Percentiles rank a stretch among this genome's conserved stretches.
Evolutionary conservation across 2,888 invertebrate genomes (phyloP).

Genomic region (Beris chalybata): DNA sequence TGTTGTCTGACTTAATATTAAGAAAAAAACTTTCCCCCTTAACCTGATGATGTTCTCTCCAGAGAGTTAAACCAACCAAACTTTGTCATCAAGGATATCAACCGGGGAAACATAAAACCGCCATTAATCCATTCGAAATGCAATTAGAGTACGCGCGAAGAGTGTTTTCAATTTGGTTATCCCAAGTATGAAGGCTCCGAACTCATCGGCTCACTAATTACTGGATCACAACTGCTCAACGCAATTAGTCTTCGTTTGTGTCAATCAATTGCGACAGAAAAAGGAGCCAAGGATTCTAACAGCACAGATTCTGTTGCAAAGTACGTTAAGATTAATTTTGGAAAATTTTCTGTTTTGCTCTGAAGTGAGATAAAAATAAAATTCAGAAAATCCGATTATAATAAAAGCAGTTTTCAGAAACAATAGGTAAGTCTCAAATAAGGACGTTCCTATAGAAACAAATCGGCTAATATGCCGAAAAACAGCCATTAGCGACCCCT

Average conservation of each 20-base stretch:
- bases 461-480: slow-evolving; percentile 9
- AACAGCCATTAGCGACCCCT: slow-evolving; percentile 9
- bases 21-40: no score
- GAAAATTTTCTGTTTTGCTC: no score
- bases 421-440: no score
- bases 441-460: background rate
- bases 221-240: slow-evolving; percentile 22
- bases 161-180: slow-evolving; percentile 28
- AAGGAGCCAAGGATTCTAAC: slow-evolving; percentile 8
- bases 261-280: slow-evolving; percentile 25
- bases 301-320: no score
- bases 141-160: slow-evolving; percentile 27
- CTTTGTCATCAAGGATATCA: slow-evolving; percentile 28
- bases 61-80: background rate
- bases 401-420: no score
- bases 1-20: no score
- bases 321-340: no score
- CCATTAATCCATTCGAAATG: slow-evolving; percentile 33
- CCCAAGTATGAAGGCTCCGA: background rate
- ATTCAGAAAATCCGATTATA: no score
- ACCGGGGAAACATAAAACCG: slow-evolving; percentile 29
- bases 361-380: no score
- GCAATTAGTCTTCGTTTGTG: slow-evolving; percentile 32
- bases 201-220: slow-evolving; percentile 23
- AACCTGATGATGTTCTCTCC: no score